Percentiles rank a stretch among this genome's conserved stretches.
These are phyloP conservation scores for Xenopus petersii DNA, from an alignment of 2,797 vertebrate genomes.

Conservation along the genomic window DNA sequence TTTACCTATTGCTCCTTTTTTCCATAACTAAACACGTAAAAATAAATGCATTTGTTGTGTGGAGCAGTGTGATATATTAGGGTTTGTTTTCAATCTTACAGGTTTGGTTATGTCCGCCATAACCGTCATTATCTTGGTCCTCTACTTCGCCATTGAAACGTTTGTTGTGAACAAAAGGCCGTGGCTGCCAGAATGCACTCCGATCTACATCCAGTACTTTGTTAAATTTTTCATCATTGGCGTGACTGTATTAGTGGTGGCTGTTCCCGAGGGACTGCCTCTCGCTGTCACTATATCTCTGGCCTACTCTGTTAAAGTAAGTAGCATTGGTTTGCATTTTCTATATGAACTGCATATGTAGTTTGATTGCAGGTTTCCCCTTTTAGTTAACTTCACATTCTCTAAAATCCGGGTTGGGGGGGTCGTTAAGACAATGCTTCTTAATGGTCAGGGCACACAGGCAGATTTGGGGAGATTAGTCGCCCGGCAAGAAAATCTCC, in stretches of 20 bases:
- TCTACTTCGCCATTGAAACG: slow-evolving; percentile 93
- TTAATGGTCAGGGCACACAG: no score
- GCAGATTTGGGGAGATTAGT: no score
- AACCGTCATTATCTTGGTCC: slow-evolving; percentile 96
- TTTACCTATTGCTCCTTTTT: no score
- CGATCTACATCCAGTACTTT: slow-evolving; percentile 96
- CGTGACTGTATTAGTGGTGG: slow-evolving; percentile 95
- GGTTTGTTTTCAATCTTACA: slow-evolving; percentile 51
- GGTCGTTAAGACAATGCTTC: no score
- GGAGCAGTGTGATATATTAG: no score
- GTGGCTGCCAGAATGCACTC: slow-evolving; percentile 93
- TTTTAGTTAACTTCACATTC: no score
- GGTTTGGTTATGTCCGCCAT: slow-evolving; percentile 97
- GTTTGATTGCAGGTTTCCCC: no score
- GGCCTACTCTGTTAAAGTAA: slow-evolving; percentile 97
- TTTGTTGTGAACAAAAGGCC: slow-evolving; percentile 90
- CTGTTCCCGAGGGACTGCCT: slow-evolving; percentile 94
- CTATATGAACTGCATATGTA: neutral
- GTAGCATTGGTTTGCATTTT: slow-evolving; percentile 22
- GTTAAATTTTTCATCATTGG: slow-evolving; percentile 99
- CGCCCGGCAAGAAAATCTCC: no score
- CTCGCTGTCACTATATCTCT: slow-evolving; percentile 97
- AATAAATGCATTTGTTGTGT: no score
- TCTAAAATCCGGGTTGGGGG: no score
- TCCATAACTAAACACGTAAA: no score